Conservation (phyloP, 2,888 invertebrate species). For the Therioaphis trifolii region DNA sequence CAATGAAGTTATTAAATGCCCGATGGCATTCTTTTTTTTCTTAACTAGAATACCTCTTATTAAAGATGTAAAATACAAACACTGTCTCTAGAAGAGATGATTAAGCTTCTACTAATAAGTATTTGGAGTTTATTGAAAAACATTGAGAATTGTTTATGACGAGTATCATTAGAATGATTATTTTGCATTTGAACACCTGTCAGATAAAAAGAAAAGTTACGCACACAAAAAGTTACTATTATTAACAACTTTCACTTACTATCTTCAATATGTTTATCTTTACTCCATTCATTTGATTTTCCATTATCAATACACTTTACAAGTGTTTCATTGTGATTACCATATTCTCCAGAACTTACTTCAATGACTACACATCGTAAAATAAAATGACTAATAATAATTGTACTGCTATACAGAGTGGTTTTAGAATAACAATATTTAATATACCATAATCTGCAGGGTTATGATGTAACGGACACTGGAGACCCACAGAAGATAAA, state of each 20-base stretch:
- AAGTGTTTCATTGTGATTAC: conserved; percentile 71
- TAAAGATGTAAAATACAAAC: conserved; percentile 59
- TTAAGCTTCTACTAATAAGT: conserved; percentile 52
- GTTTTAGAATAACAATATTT: background rate
- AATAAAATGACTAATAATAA: conserved; percentile 24
- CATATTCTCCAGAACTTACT: conserved; percentile 83
- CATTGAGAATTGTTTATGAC: background rate
- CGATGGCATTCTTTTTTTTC: conserved; percentile 32
- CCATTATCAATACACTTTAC: conserved; percentile 76
- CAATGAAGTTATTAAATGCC: conserved; percentile 7
- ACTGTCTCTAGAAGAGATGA: conserved; percentile 56
- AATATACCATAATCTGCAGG: conserved; percentile 85
- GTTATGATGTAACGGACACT: conserved; percentile 89
- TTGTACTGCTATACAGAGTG: background rate
- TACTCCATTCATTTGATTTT: conserved; percentile 72
- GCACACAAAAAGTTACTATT: background rate
- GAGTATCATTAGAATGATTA: background rate
- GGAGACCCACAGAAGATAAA: conserved; percentile 72
- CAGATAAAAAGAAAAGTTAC: background rate
- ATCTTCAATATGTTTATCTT: conserved; percentile 65
- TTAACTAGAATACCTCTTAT: conserved; percentile 45
- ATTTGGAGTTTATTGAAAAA: conserved; percentile 44
- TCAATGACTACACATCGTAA: conserved; percentile 77
- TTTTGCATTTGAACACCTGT: conserved; percentile 7
- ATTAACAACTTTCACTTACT: conserved; percentile 69